Conservation (phyloP, 2,888 invertebrate species). For the Odontothrips loti region DNA sequence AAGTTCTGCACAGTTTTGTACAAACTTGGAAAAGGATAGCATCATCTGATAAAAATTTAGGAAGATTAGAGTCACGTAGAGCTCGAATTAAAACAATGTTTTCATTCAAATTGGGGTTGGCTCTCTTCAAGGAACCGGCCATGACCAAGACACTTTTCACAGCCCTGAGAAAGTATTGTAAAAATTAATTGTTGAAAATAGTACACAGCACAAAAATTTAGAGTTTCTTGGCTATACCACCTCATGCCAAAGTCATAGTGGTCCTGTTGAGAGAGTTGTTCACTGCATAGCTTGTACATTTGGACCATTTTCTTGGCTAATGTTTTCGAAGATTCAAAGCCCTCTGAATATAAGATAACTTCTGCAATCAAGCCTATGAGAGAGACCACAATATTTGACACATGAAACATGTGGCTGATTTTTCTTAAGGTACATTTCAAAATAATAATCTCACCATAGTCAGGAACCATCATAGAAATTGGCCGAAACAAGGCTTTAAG, state of each 20-base stretch:
- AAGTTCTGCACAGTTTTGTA: conserved; percentile 23
- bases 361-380: conserved; percentile 73
- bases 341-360: conserved; percentile 89
- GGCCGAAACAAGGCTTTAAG: conserved; percentile 89
- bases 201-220: background rate
- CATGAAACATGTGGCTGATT: conserved; percentile 23
- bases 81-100: conserved; percentile 81
- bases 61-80: conserved; percentile 81
- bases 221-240: conserved; percentile 38
- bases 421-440: background rate
- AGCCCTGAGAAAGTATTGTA: conserved; percentile 54
- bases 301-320: conserved; percentile 89
- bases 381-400: background rate
- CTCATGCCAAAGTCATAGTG: conserved; percentile 91
- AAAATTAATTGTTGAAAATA: background rate
- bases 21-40: conserved; percentile 68
- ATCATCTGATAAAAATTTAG: conserved; percentile 84
- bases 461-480: conserved; percentile 88
- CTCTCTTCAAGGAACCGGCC: conserved; percentile 84
- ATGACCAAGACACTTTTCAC: conserved; percentile 90
- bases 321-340: conserved; percentile 80
- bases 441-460: conserved; percentile 58
- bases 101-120: conserved; percentile 77
- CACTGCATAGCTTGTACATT: conserved; percentile 87
- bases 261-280: conserved; percentile 86